These are phyloP conservation scores for Dysidea cf. avara DNA, from an alignment of 37 sponge, comb jelly and placozoan species.

Conservation along the genomic window DNA sequence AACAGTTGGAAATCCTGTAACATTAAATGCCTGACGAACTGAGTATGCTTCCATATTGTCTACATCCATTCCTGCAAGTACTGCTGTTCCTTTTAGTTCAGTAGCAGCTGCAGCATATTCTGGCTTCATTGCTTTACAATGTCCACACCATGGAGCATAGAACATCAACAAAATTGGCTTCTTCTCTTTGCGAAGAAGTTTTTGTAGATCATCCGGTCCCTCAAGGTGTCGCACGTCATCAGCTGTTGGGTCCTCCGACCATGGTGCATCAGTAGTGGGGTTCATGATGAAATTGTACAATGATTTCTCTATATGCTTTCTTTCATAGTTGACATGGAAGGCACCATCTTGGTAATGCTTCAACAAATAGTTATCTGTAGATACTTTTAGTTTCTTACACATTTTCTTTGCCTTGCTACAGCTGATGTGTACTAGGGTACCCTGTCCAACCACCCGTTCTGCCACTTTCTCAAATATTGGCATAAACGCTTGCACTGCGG, in stretches of 20 bases:
- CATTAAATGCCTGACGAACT: conserved; percentile 67
- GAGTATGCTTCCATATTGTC: conserved; percentile 65
- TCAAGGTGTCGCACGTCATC: conserved; percentile 76
- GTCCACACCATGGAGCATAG: conserved; percentile 98
- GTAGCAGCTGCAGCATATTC: conserved; percentile 86
- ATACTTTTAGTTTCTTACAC: conserved; percentile 81
- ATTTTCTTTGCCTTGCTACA: conserved; percentile 71
- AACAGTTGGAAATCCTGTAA: conserved; percentile 92
- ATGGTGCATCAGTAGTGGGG: conserved; percentile 84
- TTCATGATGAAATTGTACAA: conserved; percentile 77
- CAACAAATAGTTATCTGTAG: conserved; percentile 32
- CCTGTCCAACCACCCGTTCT: conserved; percentile 53
- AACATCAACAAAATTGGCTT: conserved; percentile 85
- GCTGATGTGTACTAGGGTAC: conserved; percentile 75
- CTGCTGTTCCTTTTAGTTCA: conserved; percentile 57
- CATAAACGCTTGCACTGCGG: conserved; percentile 23
- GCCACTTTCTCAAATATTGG: conserved; percentile 68
- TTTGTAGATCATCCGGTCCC: conserved; percentile 33
- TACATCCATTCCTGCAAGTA: conserved; percentile 89
- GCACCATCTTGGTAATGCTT: conserved; percentile 88
- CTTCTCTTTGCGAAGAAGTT: conserved; percentile 65
- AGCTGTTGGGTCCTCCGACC: conserved; percentile 87
- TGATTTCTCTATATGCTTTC: conserved; percentile 57
- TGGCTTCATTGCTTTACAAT: conserved; percentile 89
- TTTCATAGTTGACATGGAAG: conserved; percentile 92